Evolutionary conservation across 1,140 invertebrate species (phyloP), one percentile per base, ranked within the genome.

Genomic region (Drosophila sulfurigaster): DNA sequence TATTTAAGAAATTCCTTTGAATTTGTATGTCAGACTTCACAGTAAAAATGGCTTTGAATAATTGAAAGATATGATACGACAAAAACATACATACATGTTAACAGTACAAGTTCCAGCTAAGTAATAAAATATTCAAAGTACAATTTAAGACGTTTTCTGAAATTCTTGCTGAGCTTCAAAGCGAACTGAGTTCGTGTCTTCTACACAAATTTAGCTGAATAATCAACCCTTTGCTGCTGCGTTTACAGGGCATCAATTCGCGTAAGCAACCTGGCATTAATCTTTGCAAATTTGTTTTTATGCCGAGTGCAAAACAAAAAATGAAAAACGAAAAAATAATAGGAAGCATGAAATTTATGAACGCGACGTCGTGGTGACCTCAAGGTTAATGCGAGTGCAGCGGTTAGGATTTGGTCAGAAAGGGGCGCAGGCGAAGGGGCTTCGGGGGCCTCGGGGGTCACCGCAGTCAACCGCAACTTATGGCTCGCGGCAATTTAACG

Each of bases 241-340:
- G 11, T 35, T 25, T 46, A 38, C 38, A 58, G 52, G 25, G 63
- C 38, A 45, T 67, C 52, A 28, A 32, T 25, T 48, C 67, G 48
- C 54, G 48, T 54, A 60, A 15, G 32, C 25, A 52, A 45, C 51
- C 56, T 64, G 79, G 69, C 82, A 86, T 87, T 86, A 86, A 87
- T 88, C 82, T 86, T 82, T 13, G 71, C 56, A 88, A 86, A 82
- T 87, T 86, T 88, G 82, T 88, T 86, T 52, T 87, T 82, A 43
- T 69, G 63, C 57, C 80, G 43, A 63, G 45, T 62, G 43, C 35
- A 57, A 59, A 64, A 68, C 25, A 11, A 38, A 49, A 35, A 25
- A 28, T 3, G 10, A 8, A 38, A 32, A 32, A 32, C 7, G 7
- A 8, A 32, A 32, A 32, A 32, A 32, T 10, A 38, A 38, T 38